Evolutionary conservation across 2,113 vertebrate genomes (phyloP), one percentile per base, ranked within the genome.

Genomic region (Axis porcinus): DNA sequence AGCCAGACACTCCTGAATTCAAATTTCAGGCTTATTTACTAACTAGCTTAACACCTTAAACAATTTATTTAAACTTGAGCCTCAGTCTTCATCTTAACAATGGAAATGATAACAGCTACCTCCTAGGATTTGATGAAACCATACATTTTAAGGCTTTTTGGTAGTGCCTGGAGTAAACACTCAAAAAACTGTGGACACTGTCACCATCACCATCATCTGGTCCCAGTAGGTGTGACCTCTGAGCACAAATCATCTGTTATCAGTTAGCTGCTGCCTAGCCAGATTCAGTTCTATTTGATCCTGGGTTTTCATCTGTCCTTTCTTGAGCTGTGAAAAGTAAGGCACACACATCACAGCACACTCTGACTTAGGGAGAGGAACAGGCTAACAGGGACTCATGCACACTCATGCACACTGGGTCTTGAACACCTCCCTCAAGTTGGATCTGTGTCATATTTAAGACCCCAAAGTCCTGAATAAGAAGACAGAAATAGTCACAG

Each of bases 361-460:
- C n/a, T 64, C 58, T 57, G 40, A 40, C 64, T 54, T 88, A 33
- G 70, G 43, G 57, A 57, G 15, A 47, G 40, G 55, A 54, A 28
- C 40, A 62, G 55, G 93, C 15, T 23, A 52, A 21, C 21, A 91
- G 57, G 27, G 78, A 92, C 50, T 67, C 0, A 1, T n/a, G 67
- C 28, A 27, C 84, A 89, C 85, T 40, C 40, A 40, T 40, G 40
- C 40, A 40, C 87, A 21, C 64, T 89, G 15, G 50, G 62, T 58
- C 86, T 92, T 83, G 96, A 89, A 81, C 27, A 94, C 43, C 25
- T 90, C 76, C 33, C 52, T 90, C 95, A 97, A 95, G 84, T 40
- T 83, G 4, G 62, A 97, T 87, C 94, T 82, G 36, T 27, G 54
- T 52, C 84, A 62, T 93, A 45, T 91, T 96, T 83, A 70, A 55